Evolutionary conservation across 2,888 invertebrate species (phyloP).

Genomic region (Drosophila sordidula): DNA sequence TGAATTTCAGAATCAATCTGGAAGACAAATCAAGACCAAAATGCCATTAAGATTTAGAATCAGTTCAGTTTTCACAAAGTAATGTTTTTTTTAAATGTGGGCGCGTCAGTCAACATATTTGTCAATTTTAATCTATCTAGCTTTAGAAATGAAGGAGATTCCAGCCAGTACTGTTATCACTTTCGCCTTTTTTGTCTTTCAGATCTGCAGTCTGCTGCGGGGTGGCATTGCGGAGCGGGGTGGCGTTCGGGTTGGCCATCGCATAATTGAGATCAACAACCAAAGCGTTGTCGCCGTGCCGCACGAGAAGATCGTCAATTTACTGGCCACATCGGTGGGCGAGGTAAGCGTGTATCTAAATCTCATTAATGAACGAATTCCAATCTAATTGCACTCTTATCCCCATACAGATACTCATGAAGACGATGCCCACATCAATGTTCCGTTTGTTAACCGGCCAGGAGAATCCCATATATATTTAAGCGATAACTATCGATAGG

Average conservation of each 20-base stretch:
- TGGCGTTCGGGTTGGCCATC: constrained; percentile 98
- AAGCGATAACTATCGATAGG: constrained; percentile 81
- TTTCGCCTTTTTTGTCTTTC: constrained; percentile 18
- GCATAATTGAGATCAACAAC: constrained; percentile 99
- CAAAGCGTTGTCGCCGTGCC: constrained; percentile 99
- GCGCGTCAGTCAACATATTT: no score
- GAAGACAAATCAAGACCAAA: no score
- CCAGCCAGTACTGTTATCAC: background rate
- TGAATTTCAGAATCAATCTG: no score
- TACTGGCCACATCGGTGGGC: constrained; percentile 99
- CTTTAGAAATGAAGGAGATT: no score
- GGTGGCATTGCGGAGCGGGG: constrained; percentile 99
- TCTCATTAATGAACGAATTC: background rate
- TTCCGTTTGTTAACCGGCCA: constrained; percentile 99
- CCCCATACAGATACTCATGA: constrained; percentile 96
- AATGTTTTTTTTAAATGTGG: no score
- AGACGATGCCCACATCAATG: constrained; percentile 99
- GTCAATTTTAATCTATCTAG: no score
- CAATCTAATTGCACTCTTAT: no score
- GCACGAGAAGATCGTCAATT: constrained; percentile 99
- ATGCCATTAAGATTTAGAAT: no score
- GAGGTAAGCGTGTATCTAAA: constrained; percentile 89
- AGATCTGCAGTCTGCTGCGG: constrained; percentile 98
- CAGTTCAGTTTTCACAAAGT: no score
- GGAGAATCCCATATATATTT: constrained; percentile 99